Percentiles rank a stretch among this genome's conserved stretches.
phyloP scores from a whole-genome alignment of 2,797 vertebrate species.

The Macroramphosus scolopax region DNA sequence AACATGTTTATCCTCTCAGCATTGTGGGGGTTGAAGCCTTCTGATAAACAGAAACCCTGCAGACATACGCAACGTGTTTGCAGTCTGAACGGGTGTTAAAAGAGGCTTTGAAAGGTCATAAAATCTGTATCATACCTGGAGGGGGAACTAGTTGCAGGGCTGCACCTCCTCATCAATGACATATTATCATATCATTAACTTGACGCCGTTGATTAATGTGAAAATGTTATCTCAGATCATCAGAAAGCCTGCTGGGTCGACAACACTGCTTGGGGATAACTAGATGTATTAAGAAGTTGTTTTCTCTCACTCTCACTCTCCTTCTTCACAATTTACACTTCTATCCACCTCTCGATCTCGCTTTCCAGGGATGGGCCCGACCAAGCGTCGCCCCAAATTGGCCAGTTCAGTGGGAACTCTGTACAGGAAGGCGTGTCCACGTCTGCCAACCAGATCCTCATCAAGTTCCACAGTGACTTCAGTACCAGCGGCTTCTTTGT shows the following conservation, averaged over 20 bases:
- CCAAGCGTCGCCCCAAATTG: constrained; percentile 92
- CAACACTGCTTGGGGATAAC: constrained; percentile 24
- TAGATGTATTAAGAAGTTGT: too few relatives aligned
- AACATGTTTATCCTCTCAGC: too few relatives aligned
- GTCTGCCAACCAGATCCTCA: constrained; percentile 94
- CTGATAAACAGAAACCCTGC: too few relatives aligned
- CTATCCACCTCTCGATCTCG: not conserved
- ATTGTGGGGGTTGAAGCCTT: too few relatives aligned
- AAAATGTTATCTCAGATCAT: constrained; percentile 32
- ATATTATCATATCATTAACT: too few relatives aligned
- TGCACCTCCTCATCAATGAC: too few relatives aligned
- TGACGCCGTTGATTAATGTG: constrained; percentile 32
- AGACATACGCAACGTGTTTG: too few relatives aligned
- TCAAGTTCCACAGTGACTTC: constrained; percentile 99
- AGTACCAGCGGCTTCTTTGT: constrained; percentile 97
- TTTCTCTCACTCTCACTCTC: constrained; percentile 12
- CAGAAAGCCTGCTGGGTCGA: constrained; percentile 24
- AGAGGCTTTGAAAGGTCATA: too few relatives aligned
- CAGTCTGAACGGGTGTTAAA: too few relatives aligned
- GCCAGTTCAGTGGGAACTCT: constrained; percentile 93
- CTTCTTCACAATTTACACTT: not conserved
- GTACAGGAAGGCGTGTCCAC: constrained; percentile 89
- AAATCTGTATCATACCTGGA: too few relatives aligned
- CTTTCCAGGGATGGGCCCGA: constrained; percentile 92
- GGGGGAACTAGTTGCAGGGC: too few relatives aligned